Percentiles rank a stretch among this genome's conserved stretches.
These are phyloP conservation scores for Hirundichthys speculiger DNA, from an alignment of 2,113 vertebrate genomes.

Conservation along the genomic window DNA sequence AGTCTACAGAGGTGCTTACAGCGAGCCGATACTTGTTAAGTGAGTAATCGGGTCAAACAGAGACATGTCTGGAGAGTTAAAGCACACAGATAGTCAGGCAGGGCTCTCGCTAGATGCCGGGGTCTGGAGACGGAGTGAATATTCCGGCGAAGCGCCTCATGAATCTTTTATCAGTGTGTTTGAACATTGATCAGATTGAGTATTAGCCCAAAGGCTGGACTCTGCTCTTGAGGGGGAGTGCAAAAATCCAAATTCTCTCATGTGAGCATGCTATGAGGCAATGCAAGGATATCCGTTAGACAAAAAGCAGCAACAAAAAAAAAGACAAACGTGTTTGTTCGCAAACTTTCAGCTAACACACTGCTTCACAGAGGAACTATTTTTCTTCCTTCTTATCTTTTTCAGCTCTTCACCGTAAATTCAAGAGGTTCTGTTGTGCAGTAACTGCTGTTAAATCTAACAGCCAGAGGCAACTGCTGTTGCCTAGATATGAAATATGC, in stretches of 20 bases:
- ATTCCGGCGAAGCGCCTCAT: slow-evolving; percentile 60
- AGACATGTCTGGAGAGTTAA: slow-evolving; percentile 49
- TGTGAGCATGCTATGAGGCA: slow-evolving; percentile 9
- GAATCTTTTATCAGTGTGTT: slow-evolving; percentile 66
- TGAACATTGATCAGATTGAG: slow-evolving; percentile 71
- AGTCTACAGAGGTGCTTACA: slow-evolving; percentile 37
- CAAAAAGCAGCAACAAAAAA: too few relatives aligned
- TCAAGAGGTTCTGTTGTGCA: slow-evolving; percentile 16
- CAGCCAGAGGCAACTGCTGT: slow-evolving; percentile 1
- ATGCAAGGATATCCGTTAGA: slow-evolving; percentile 23
- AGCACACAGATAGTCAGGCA: slow-evolving; percentile 31
- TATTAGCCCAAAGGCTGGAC: slow-evolving; percentile 55
- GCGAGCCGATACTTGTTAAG: slow-evolving; percentile 46
- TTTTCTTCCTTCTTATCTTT: slow-evolving; percentile 1
- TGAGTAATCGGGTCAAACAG: slow-evolving; percentile 49
- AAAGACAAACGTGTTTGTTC: background rate
- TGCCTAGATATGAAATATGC: slow-evolving; percentile 27
- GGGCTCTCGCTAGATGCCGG: slow-evolving; percentile 26
- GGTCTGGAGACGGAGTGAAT: slow-evolving; percentile 53
- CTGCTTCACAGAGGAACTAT: background rate
- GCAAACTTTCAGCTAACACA: slow-evolving; percentile 32
- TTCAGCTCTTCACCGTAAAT: slow-evolving; percentile 5
- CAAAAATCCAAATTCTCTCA: slow-evolving; percentile 41
- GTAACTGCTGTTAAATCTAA: slow-evolving; percentile 1
- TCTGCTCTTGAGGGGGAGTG: slow-evolving; percentile 37